Percentiles rank a stretch among this genome's conserved stretches.
Conservation (phyloP, 2,888 invertebrate genomes). For the Thalpophila matura region DNA sequence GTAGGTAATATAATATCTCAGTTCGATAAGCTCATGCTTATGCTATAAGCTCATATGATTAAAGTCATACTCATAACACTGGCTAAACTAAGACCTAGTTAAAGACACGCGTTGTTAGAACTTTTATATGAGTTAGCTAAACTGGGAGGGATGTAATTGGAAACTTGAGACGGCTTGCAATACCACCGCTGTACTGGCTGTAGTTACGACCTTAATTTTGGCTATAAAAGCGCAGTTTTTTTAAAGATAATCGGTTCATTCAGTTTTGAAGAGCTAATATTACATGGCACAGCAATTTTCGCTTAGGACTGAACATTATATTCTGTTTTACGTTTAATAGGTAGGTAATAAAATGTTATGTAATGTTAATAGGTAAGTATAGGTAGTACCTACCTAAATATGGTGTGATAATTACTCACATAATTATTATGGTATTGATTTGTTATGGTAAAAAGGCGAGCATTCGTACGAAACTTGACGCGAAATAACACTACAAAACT, state of each 20-base stretch:
- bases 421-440: conserved; percentile 20
- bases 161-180: conserved; percentile 83
- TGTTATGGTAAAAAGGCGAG: conserved; percentile 15
- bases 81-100: conserved; percentile 68
- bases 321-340: conserved; percentile 20
- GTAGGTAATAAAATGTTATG: no score
- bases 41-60: conserved; percentile 57
- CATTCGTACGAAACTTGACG: conserved; percentile 21
- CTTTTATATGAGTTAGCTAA: conserved; percentile 88
- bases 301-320: conserved; percentile 6
- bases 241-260: conserved; percentile 59
- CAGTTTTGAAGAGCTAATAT: conserved; percentile 37
- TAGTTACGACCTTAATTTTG: conserved; percentile 79
- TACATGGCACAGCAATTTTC: conserved; percentile 21
- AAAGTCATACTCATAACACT: conserved; percentile 61
- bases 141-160: conserved; percentile 88
- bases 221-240: conserved; percentile 75
- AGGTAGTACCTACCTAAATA: no score
- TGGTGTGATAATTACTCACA: conserved; percentile 7
- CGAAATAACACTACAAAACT: conserved; percentile 35
- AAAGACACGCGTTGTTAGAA: conserved; percentile 82
- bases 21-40: conserved; percentile 20
- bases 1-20: conserved; percentile 4
- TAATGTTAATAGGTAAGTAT: no score
- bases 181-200: conserved; percentile 65